These are phyloP conservation scores for Drosophila hamatofila DNA, from an alignment of 2,888 invertebrate genomes.

Conservation along the genomic window DNA sequence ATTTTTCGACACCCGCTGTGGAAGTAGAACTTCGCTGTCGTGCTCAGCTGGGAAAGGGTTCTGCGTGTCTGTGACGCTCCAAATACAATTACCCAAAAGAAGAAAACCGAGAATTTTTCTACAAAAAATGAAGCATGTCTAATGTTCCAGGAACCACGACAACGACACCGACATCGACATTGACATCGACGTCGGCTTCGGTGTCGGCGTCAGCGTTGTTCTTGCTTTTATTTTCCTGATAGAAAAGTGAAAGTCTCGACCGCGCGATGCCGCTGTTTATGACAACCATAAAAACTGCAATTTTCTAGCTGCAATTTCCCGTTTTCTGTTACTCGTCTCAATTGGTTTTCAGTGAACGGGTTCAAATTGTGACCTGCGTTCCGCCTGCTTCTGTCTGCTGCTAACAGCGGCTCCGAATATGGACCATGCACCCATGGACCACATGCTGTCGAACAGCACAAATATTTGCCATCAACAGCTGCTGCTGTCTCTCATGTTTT, in stretches of 20 bases:
- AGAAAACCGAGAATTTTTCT: constrained; percentile 34
- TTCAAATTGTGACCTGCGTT: constrained; percentile 43
- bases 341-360: constrained; percentile 57
- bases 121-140: constrained; percentile 70
- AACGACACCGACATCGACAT: not conserved
- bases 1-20: constrained; percentile 60
- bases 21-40: constrained; percentile 61
- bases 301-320: constrained; percentile 59
- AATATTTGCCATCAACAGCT: constrained; percentile 70
- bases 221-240: constrained; percentile 12
- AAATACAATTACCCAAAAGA: constrained; percentile 63
- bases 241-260: constrained; percentile 72
- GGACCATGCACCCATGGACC: constrained; percentile 37
- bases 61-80: constrained; percentile 58
- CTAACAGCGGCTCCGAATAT: constrained; percentile 21
- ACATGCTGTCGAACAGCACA: constrained; percentile 71
- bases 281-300: constrained; percentile 76
- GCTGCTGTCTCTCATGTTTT: constrained; percentile 15
- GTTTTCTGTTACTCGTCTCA: constrained; percentile 1
- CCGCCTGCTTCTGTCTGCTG: constrained; percentile 17
- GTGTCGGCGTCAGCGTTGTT: not conserved
- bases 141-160: constrained; percentile 62
- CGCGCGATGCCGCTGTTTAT: constrained; percentile 59
- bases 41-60: constrained; percentile 61
- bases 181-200: constrained; percentile 6